These are phyloP conservation scores for Scomber scombrus DNA, from an alignment of 2,113 vertebrate genomes.

Conservation along the genomic window DNA sequence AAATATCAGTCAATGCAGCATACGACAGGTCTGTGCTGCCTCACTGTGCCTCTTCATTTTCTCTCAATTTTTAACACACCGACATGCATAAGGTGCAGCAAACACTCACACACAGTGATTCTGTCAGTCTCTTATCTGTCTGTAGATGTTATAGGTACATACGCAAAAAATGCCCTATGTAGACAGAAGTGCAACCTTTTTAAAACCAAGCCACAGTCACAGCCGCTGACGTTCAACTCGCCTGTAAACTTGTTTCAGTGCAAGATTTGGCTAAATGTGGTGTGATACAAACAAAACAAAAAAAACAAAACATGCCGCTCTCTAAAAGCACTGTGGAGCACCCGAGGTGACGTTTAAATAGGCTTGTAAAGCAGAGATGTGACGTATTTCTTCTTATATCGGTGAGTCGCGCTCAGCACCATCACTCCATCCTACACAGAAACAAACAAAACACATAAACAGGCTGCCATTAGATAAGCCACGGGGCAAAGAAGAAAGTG, in stretches of 20 bases:
- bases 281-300: constrained; percentile 13
- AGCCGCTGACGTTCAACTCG: constrained; percentile 24
- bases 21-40: background rate
- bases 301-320: constrained; percentile 38
- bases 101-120: constrained; percentile 63
- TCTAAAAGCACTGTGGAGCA: constrained; percentile 40
- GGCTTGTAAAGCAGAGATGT: constrained; percentile 92
- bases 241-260: constrained; percentile 73
- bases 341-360: constrained; percentile 69
- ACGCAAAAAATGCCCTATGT: constrained; percentile 48
- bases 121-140: constrained; percentile 37
- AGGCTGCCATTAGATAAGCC: background rate
- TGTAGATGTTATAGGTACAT: constrained; percentile 32
- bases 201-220: constrained; percentile 12
- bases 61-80: background rate
- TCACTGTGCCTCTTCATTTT: background rate
- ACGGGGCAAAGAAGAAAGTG: background rate
- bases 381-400: constrained; percentile 99
- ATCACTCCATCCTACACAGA: constrained; percentile 93
- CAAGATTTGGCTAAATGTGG: constrained; percentile 65
- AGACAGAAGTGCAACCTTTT: constrained; percentile 49
- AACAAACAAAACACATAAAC: constrained; percentile 40
- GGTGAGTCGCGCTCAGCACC: constrained; percentile 97
- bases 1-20: background rate
- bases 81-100: constrained; percentile 45